phyloP scores from a whole-genome alignment of 2,797 vertebrate genomes.

The Propithecus perrieri region DNA sequence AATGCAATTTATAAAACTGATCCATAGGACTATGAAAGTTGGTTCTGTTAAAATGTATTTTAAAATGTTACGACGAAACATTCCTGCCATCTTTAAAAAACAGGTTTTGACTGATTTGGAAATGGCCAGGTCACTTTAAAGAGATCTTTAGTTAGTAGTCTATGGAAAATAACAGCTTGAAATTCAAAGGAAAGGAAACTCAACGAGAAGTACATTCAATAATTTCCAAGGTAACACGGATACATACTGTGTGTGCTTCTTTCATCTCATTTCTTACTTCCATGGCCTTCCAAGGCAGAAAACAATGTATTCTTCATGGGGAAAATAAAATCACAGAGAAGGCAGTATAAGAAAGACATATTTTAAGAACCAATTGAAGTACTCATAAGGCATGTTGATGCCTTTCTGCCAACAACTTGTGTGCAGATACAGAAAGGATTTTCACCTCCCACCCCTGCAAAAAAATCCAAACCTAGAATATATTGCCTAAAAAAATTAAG shows the following conservation, averaged over 20 bases:
- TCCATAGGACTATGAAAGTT: background rate
- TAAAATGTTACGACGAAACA: conserved; percentile 21
- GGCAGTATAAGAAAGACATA: background rate
- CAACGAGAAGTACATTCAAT: fast-evolving
- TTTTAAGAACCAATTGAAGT: background rate
- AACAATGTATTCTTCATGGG: background rate
- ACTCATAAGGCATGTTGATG: background rate
- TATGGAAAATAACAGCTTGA: conserved; percentile 9
- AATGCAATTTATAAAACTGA: conserved; percentile 21
- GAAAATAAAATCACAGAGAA: background rate
- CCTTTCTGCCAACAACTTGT: background rate
- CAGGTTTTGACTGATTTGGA: background rate
- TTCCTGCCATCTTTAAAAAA: background rate
- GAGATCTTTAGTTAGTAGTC: background rate
- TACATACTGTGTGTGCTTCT: background rate
- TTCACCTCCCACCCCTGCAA: fast-evolving
- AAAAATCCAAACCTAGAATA: background rate
- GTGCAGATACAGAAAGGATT: background rate
- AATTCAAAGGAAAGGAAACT: background rate
- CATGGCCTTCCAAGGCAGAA: background rate
- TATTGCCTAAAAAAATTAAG: background rate
- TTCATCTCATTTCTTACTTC: background rate
- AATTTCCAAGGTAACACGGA: background rate
- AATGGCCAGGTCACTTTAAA: conserved; percentile 23
- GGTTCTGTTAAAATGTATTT: background rate